Conservation (phyloP, 2,888 invertebrate species). For the Augochlorella aurata region DNA sequence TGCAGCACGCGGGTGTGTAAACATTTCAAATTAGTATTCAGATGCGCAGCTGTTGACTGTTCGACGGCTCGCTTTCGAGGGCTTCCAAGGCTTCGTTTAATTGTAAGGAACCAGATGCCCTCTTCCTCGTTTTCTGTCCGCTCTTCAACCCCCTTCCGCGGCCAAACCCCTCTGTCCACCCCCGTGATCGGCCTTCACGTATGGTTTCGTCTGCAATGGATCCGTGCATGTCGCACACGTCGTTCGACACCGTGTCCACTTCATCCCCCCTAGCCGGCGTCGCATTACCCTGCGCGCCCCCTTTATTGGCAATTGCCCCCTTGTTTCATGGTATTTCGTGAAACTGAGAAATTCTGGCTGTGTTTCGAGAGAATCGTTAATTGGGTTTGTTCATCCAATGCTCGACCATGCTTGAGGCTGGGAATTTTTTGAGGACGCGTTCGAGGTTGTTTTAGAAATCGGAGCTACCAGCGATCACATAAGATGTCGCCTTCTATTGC, state of each 20-base stretch:
- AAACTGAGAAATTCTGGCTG: constrained; percentile 39
- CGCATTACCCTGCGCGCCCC: constrained; percentile 39
- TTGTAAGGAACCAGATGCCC: constrained; percentile 80
- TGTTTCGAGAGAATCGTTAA: constrained; percentile 17
- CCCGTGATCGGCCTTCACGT: constrained; percentile 65
- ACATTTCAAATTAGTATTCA: constrained; percentile 81
- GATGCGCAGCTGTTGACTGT: constrained; percentile 80
- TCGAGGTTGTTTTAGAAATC: not conserved
- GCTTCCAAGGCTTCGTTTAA: constrained; percentile 81
- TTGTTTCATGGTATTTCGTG: constrained; percentile 12
- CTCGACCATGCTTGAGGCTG: not conserved
- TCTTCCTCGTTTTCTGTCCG: constrained; percentile 61
- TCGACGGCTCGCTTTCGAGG: constrained; percentile 77
- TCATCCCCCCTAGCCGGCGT: constrained; percentile 23
- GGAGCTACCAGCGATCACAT: not conserved
- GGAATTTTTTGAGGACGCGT: not conserved
- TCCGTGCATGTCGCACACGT: constrained; percentile 37
- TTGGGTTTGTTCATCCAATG: constrained; percentile 22
- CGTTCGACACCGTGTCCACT: constrained; percentile 24
- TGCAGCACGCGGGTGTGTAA: constrained; percentile 76
- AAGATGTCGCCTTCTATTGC: not conserved
- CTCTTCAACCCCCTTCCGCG: constrained; percentile 54
- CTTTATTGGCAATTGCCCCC: constrained; percentile 37
- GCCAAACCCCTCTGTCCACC: constrained; percentile 37
- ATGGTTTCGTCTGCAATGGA: constrained; percentile 77